These are phyloP conservation scores for Tragelaphus scriptus DNA, from an alignment of 2,113 vertebrate genomes.

Conservation along the genomic window DNA sequence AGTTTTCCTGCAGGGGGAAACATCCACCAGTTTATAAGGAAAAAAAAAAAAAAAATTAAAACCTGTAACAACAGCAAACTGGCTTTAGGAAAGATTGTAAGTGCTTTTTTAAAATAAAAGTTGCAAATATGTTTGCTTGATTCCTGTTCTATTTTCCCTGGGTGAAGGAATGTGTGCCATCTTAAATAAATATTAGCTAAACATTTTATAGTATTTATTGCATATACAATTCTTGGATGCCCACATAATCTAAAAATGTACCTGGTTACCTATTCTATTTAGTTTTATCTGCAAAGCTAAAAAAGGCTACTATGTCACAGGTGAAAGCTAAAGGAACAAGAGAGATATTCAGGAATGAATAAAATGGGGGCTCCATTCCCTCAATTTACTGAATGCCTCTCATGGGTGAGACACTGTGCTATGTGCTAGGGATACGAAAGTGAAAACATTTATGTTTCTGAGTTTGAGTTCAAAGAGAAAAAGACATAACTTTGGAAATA, in stretches of 20 bases:
- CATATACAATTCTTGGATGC: neutral
- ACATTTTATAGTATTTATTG: neutral
- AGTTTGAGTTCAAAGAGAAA: neutral
- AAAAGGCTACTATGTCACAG: neutral
- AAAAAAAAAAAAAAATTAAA: neutral
- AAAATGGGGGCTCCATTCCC: neutral
- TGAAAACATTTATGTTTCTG: neutral
- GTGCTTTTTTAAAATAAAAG: neutral
- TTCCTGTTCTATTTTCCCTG: neutral
- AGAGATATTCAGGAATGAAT: neutral
- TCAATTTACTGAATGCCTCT: neutral
- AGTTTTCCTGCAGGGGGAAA: constrained; percentile 70
- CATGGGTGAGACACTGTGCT: neutral
- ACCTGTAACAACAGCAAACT: neutral
- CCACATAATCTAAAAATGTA: neutral
- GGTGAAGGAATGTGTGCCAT: neutral
- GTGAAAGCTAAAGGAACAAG: neutral
- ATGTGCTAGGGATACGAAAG: neutral
- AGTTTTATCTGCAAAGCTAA: neutral
- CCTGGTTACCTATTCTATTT: neutral
- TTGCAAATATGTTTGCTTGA: neutral
- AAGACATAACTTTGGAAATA: neutral
- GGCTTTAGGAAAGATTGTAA: neutral
- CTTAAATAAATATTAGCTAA: neutral
- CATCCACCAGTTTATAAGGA: constrained; percentile 38